Base-by-base conservation (phyloP, 2,888 invertebrate genomes). In the Dione vanillae region DNA sequence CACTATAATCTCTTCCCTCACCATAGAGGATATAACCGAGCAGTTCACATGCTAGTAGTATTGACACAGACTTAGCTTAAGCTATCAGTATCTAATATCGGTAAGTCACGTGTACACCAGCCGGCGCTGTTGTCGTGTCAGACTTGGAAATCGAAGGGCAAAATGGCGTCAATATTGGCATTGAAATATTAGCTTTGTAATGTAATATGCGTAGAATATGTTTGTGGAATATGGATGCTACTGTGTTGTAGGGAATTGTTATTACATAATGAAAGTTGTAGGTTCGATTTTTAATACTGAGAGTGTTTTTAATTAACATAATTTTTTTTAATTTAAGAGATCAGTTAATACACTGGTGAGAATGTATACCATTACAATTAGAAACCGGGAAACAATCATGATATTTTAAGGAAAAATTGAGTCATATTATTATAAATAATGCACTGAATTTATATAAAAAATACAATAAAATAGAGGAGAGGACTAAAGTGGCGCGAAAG, bases 91-190 rank as follows among this genome's bases (percentile, higher is more conserved):
- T 69, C 49, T 41, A 65, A 69, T 69, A 58, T 69, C 41, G 41
- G 47, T 37, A 40, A 51, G 65, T 69, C 69, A 69, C 69, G 69
- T 58, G 49, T 45, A 27, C 27, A 3, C 27, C 69, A 69, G 65
- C 69, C 58, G 69, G 69, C 56, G 54, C 41, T 41, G 49, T 37
- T 58, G 47, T 58, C 69, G 69, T 69, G 69, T 40, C 8, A 27
- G 47, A 58, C 58, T 65, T 41, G 40, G n/a, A 16, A 45, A 40
- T 41, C 14, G 40, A 64, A 69, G 37, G n/a, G 45, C 12, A 52
- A 37, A 41, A 54, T 54, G n/a, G 54, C 43, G 41, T 54, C 37
- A 16, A 45, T 45, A 45, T 54, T 54, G 35, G 41, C 41, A 66
- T 66, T 37, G 65, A 66, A 45, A 56, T 54, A 43, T 45, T 54